phyloP scores from a whole-genome alignment of 1,140 invertebrate genomes.

The Aphelenchoides avenae region DNA sequence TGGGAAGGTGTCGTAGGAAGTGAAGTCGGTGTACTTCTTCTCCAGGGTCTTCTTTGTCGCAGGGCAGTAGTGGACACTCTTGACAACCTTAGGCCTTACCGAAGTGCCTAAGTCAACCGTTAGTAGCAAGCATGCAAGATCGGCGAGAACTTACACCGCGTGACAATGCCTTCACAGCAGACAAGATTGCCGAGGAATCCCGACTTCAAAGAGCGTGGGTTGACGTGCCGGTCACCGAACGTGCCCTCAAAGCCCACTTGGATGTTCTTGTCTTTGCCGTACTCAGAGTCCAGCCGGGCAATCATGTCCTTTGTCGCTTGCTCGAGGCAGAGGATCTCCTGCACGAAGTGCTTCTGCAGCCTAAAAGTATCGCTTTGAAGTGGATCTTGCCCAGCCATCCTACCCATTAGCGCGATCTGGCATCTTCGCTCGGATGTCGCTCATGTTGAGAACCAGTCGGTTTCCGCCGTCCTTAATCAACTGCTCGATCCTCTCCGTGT shows the following conservation, averaged over 20 bases:
- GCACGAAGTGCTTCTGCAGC: conserved; percentile 81
- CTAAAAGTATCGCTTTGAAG: too few relatives aligned
- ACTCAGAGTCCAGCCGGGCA: conserved; percentile 74
- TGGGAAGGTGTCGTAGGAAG: conserved; percentile 89
- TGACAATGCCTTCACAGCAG: conserved; percentile 97
- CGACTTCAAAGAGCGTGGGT: conserved; percentile 83
- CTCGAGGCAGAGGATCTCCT: conserved; percentile 87
- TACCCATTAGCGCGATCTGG: conserved; percentile 41
- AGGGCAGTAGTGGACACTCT: conserved; percentile 93
- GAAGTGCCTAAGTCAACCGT: conserved; percentile 68
- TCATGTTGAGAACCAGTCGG: conserved; percentile 84
- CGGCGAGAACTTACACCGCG: conserved; percentile 70
- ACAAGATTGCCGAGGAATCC: conserved; percentile 83
- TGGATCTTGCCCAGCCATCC: too few relatives aligned
- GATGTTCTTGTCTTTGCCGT: conserved; percentile 81
- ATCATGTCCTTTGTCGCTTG: conserved; percentile 84
- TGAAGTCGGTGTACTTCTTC: conserved; percentile 87
- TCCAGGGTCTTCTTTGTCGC: conserved; percentile 87
- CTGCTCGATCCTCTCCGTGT: conserved; percentile 53
- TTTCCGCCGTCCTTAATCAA: conserved; percentile 79
- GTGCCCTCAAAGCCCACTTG: conserved; percentile 92
- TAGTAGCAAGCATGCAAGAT: background rate
- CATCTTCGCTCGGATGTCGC: conserved; percentile 73
- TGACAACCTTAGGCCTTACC: conserved; percentile 89
- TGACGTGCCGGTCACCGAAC: conserved; percentile 94